A percentile compares a stretch with the other conserved stretches of the same genome.
phyloP scores from a whole-genome alignment of 2,888 invertebrate genomes.

The Zonitis immaculata region DNA sequence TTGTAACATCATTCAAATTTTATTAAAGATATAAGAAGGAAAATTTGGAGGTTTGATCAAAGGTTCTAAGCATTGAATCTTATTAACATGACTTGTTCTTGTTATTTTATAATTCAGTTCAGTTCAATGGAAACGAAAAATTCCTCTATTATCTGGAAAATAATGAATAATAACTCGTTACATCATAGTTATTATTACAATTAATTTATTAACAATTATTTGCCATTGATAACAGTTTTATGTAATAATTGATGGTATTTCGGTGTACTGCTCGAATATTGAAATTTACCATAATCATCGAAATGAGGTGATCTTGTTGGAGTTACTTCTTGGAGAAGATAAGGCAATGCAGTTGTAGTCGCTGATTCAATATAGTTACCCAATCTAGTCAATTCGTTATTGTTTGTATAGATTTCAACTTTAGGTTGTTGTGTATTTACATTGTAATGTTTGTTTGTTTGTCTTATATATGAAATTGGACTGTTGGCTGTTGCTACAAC shows the following conservation, averaged over 20 bases:
- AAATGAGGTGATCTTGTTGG: slow-evolving; percentile 25
- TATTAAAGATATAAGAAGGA: no score
- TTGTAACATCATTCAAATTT: no score
- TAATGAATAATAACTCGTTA: no score
- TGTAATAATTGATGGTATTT: no score
- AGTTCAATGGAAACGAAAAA: no score
- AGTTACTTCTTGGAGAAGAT: slow-evolving; percentile 13
- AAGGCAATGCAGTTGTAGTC: slow-evolving; percentile 29
- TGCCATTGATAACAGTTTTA: slow-evolving; percentile 2
- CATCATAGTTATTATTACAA: no score
- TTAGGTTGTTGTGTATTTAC: slow-evolving; percentile 20
- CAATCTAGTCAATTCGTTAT: slow-evolving; percentile 25
- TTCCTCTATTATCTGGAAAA: no score
- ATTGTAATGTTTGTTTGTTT: slow-evolving; percentile 4
- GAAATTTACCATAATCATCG: slow-evolving; percentile 1
- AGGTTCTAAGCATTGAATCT: no score
- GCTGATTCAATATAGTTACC: slow-evolving; percentile 30
- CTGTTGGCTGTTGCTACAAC: neutral
- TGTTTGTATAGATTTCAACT: slow-evolving; percentile 30
- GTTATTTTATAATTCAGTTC: no score
- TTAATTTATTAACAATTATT: no score
- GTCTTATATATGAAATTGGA: neutral
- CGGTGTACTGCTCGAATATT: neutral
- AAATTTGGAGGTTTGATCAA: no score
- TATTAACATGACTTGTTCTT: no score